Percentiles rank a stretch among this genome's conserved stretches.
phyloP scores from a whole-genome alignment of 1,140 invertebrate genomes.

The Condylostylus longicornis region DNA sequence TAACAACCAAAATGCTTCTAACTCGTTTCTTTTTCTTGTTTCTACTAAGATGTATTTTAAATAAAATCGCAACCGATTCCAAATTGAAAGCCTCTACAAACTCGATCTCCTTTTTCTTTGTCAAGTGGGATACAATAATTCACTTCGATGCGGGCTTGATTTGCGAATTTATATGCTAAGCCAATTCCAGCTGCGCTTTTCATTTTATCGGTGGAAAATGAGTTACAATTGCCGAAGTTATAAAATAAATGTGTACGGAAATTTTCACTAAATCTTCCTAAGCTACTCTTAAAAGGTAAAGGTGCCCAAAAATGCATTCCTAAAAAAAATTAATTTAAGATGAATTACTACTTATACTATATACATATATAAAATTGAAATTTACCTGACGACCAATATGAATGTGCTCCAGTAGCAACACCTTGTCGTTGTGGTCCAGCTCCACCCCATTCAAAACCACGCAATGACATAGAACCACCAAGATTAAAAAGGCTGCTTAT shows the following conservation, averaged over 20 bases:
- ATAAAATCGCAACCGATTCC: slow-evolving; percentile 31
- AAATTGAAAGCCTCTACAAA: slow-evolving; percentile 25
- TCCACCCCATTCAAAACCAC: slow-evolving; percentile 26
- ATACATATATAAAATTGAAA: background rate
- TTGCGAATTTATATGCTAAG: slow-evolving; percentile 25
- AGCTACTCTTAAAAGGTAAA: slow-evolving; percentile 23
- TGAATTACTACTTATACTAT: background rate
- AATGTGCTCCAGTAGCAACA: slow-evolving; percentile 24
- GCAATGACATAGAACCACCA: slow-evolving; percentile 24
- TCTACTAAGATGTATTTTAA: no score
- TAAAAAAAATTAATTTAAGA: no score
- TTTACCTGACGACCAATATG: no score
- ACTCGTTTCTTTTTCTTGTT: no score
- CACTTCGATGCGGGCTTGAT: slow-evolving; percentile 29
- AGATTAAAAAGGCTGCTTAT: slow-evolving; percentile 26
- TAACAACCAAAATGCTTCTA: no score
- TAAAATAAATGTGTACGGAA: slow-evolving; percentile 31
- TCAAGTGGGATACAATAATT: slow-evolving; percentile 28
- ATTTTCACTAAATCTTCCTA: slow-evolving; percentile 24
- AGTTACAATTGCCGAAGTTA: slow-evolving; percentile 27
- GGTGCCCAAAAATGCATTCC: slow-evolving; percentile 28
- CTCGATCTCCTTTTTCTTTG: slow-evolving; percentile 15
- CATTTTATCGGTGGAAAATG: slow-evolving; percentile 23
- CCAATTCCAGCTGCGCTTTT: slow-evolving; percentile 25
- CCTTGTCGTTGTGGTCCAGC: slow-evolving; percentile 26